Conservation (phyloP, 2,797 vertebrate genomes). For the Lacerta bilineata region DNA sequence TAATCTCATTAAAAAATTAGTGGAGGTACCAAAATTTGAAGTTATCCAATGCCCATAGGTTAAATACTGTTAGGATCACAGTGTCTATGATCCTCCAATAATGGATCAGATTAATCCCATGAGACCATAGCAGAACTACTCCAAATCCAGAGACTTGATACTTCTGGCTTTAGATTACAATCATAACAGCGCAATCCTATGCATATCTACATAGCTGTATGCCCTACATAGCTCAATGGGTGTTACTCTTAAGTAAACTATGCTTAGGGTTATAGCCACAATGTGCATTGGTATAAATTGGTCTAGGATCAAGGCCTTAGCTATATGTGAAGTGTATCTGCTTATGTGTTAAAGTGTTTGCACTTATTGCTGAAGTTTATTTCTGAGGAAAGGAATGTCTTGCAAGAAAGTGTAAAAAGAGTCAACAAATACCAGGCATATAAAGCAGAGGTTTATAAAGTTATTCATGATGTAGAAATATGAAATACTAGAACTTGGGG, state of each 20-base stretch:
- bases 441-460: not conserved
- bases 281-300: not conserved
- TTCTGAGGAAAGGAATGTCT: not conserved
- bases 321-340: not conserved
- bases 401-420: constrained; percentile 25
- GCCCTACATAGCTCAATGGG: not conserved
- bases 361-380: not conserved
- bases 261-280: not conserved
- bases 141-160: not conserved
- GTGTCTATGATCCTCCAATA: not conserved
- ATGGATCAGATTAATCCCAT: not conserved
- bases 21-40: not conserved
- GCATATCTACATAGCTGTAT: not conserved
- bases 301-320: not conserved
- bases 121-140: not conserved
- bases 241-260: not conserved
- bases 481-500: not conserved
- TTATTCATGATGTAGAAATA: not conserved
- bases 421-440: not conserved
- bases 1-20: not conserved
- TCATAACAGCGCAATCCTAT: not conserved
- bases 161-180: not conserved
- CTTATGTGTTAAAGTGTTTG: not conserved
- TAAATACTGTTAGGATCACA: not conserved
- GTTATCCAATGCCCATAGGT: not conserved